A percentile compares a stretch with the other conserved stretches of the same genome.
These are phyloP conservation scores for Cyanoderma ruficeps DNA, from an alignment of 2,113 vertebrate genomes.

Conservation along the genomic window DNA sequence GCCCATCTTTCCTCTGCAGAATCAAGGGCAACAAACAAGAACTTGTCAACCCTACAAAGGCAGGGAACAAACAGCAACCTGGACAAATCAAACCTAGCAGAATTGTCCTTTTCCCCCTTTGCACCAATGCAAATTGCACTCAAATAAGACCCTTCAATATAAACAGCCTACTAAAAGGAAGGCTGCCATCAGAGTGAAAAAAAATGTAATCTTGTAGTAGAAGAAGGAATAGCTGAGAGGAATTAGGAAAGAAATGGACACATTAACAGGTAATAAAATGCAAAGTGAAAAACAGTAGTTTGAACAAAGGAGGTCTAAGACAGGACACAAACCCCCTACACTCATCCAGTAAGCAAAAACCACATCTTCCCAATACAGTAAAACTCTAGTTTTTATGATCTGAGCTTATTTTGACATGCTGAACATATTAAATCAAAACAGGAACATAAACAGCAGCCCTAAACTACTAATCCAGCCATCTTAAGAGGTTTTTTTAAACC, in stretches of 20 bases:
- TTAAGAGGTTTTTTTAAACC: not conserved
- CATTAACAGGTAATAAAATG: not conserved
- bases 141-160: not conserved
- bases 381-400: not conserved
- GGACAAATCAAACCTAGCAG: not conserved
- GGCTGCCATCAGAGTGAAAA: not conserved
- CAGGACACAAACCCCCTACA: rapidly evolving
- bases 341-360: not conserved
- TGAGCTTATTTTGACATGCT: not conserved
- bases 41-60: not conserved
- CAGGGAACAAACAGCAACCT: not conserved
- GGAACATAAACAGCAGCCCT: not conserved
- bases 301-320: not conserved
- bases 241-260: not conserved
- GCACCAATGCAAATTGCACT: not conserved
- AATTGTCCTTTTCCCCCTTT: not conserved
- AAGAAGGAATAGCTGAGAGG: not conserved
- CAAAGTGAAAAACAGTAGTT: not conserved
- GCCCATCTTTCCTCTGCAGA: not conserved
- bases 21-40: not conserved
- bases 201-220: not conserved
- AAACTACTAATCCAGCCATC: not conserved
- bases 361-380: not conserved
- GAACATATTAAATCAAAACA: not conserved
- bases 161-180: not conserved